Evolutionary conservation across 1,140 invertebrate genomes (phyloP), one percentile per base, ranked within the genome.

Genomic region (Harpegnathos saltator): DNA sequence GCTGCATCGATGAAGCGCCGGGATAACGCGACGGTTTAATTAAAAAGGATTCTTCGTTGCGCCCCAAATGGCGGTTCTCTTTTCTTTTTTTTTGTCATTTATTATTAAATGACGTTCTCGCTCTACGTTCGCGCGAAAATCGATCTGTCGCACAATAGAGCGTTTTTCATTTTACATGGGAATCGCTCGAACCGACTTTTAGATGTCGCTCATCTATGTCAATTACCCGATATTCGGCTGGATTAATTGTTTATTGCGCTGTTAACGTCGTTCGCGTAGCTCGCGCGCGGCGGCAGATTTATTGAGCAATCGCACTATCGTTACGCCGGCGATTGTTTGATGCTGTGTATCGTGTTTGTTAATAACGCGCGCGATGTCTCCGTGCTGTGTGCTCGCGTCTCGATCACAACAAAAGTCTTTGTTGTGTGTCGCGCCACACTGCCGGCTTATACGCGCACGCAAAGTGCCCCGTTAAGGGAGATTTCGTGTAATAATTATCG

Each of bases 401-500:
- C 3, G 63, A 44, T 38, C 38, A 9, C 9, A 85, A 86, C 48
- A 65, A 65, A 63, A 68, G 15, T 50, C 29, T 33, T 33, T 33
- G 3, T 11, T 14, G 2, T 7, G 38, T 69, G 22, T 24, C n/a
- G 15, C 22, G 52, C 12, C 19, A 17, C 38, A 22, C 66, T 77
- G 54, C 15, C 19, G 17, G 5, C 9, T 68, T 52, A 19, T 66
- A 73, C 38, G 38, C 38, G 38, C 44, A 26, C 54, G 24, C 44
- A 73, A 24, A 81, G 65, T 59, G n/a, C 38, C n/a, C 22, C 29
- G 19, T 38, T 72, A 85, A 85, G 81, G 54, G 24, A 33, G 17
- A 75, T 75, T 75, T 44, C 65, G 71, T 58, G 24, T 44, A 86
- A 87, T 86, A 86, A 87, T 87, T 87, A 87, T 87, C 66, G n/a